A percentile compares a stretch with the other conserved stretches of the same genome.
Conservation (phyloP, 2,888 invertebrate genomes). For the Orthonevra nobilis region DNA sequence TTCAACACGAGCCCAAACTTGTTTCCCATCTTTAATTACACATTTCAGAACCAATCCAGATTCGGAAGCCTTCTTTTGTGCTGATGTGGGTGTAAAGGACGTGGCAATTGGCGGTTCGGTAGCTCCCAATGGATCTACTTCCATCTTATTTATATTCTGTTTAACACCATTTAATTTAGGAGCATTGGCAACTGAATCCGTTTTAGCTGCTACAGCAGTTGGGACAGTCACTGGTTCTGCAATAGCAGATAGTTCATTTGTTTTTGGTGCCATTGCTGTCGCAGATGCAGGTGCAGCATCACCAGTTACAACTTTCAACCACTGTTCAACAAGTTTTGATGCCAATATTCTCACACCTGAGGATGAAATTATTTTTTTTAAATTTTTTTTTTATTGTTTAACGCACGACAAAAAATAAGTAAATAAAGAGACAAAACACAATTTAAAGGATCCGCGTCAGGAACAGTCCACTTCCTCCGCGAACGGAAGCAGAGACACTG, state of each 20-base stretch:
- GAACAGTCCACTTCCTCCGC: slow-evolving; percentile 11
- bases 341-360: slow-evolving; percentile 89
- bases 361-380: slow-evolving; percentile 80
- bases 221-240: slow-evolving; percentile 27
- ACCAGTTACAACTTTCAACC: slow-evolving; percentile 93
- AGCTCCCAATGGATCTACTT: slow-evolving; percentile 75
- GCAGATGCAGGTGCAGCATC: slow-evolving; percentile 79
- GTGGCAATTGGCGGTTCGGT: slow-evolving; percentile 79
- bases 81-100: slow-evolving; percentile 73
- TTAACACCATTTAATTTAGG: slow-evolving; percentile 66
- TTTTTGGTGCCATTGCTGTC: slow-evolving; percentile 34
- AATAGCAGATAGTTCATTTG: slow-evolving; percentile 24
- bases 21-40: slow-evolving; percentile 87
- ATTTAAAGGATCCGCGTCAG: neutral
- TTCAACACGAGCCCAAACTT: slow-evolving; percentile 81
- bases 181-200: slow-evolving; percentile 35
- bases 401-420: slow-evolving; percentile 11
- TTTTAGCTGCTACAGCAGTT: slow-evolving; percentile 16
- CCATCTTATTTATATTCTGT: slow-evolving; percentile 60
- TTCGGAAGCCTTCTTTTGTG: slow-evolving; percentile 75
- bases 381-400: neutral
- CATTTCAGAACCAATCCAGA: slow-evolving; percentile 83
- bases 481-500: slow-evolving; percentile 40
- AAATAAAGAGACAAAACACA: slow-evolving; percentile 6
- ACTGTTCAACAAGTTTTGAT: slow-evolving; percentile 91